Evolutionary conservation across 2,888 invertebrate species (phyloP).

Genomic region (Spialia ferax): DNA sequence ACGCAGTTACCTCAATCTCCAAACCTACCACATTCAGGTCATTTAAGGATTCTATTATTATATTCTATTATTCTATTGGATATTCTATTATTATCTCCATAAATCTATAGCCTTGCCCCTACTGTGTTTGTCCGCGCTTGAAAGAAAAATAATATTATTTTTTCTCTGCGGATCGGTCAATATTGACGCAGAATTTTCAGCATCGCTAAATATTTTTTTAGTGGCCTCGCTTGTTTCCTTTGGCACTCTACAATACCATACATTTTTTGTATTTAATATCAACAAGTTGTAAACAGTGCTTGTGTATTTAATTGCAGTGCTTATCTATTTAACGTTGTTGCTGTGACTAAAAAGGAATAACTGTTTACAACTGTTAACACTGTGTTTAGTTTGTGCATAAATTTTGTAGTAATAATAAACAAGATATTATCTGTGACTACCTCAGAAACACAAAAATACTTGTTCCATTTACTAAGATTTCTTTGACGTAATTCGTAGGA

Average conservation of each 20-base stretch:
- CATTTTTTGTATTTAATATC: neutral
- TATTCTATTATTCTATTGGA: too few relatives aligned
- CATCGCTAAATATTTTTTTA: slow-evolving; percentile 36
- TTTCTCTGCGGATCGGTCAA: slow-evolving; percentile 30
- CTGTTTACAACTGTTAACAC: too few relatives aligned
- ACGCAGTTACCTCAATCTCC: too few relatives aligned
- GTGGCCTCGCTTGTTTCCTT: slow-evolving; percentile 30
- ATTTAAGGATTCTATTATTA: too few relatives aligned
- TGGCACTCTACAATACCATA: slow-evolving; percentile 9
- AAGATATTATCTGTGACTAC: too few relatives aligned
- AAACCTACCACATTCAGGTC: too few relatives aligned
- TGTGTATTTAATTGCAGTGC: neutral
- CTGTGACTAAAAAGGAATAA: too few relatives aligned
- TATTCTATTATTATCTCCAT: slow-evolving; percentile 10
- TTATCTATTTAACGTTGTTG: too few relatives aligned
- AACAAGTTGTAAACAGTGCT: neutral
- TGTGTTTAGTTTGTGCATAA: too few relatives aligned
- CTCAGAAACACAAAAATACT: neutral
- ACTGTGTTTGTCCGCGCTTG: slow-evolving; percentile 26
- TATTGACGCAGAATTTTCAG: slow-evolving; percentile 40
- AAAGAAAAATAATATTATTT: slow-evolving; percentile 41
- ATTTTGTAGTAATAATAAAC: too few relatives aligned
- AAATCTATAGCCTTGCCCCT: slow-evolving; percentile 18
- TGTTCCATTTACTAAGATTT: neutral
- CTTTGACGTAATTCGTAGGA: neutral